Base-by-base conservation (phyloP, 2,888 invertebrate genomes). In the Drosophila niveifrons region DNA sequence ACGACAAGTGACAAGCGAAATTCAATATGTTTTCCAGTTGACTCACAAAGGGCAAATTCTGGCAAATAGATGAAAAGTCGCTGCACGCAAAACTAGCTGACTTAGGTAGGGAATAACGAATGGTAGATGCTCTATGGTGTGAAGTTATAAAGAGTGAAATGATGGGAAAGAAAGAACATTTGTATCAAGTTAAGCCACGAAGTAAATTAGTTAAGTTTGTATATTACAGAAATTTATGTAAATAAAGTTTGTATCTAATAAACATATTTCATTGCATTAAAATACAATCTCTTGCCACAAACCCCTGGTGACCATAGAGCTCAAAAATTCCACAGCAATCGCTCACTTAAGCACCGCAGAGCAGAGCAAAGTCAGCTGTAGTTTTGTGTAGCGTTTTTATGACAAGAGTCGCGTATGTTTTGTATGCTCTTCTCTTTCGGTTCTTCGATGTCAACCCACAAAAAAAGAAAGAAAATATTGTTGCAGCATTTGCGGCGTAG, bases 21-120 rank as follows among this genome's bases (percentile, higher is more conserved):
- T 74, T 84, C 78, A 82, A 87, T 80, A 82, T 87, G 84, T 78
- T 84, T 80, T 75, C 23, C 39, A 58, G 55, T 70, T 56, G 48
- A 47, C 51, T 55, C 39, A 10, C 55, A 64, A 65, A 63, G 63
- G 50, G 41, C 66, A 66, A 53, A 23, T 17, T 48, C 17, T 29
- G n/a, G 31, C 17, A 43, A 61, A 44, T n/a, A 31, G 50, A n/a
- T 43, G 13, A 1, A 43, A 28, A 23, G 31, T 46, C 15, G 15
- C 34, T 46, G 23, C 3, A 10, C 11, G 11, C 23, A 36, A 44
- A 46, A 46, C 23, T 36, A 11, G 23, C 11, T 18, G 11, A 2
- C 36, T 36, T n/a, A 2, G n/a, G 0, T 4, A n/a, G n/a, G 4
- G 1, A 1, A n/a, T n/a, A 17, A 34, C 31, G 55, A 55, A 55